Base-by-base conservation (phyloP, 2,113 vertebrate species). In the Pampusana beccarii region DNA sequence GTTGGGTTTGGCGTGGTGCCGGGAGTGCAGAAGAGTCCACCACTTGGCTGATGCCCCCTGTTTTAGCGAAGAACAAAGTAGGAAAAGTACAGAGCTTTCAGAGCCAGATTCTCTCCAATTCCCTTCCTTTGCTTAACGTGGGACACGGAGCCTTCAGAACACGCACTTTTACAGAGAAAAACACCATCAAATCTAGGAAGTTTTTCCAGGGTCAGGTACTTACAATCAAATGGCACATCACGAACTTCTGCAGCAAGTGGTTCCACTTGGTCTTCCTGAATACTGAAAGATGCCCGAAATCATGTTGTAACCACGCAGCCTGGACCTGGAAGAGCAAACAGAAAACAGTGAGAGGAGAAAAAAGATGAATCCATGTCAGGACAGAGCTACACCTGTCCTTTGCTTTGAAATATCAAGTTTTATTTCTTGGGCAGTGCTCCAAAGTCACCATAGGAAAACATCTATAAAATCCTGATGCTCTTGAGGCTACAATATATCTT, bases 1-100 rank as follows among this genome's bases (percentile, higher is more conserved):
- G 85, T 98, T 98, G 64, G 97, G 93, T 67, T 98, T 98, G 62
- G 97, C 94, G 0, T 98, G 98, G 80, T 98, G 98, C 75, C 96
- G 97, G 38, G 96, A 98, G 80, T 98, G 98, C 58, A 95, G 51
- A 3, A 97, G 69, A 57, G 95, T 98, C 98, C 98, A 98, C 98
- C 98, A 98, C 16, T 92, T 96, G 88, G 95, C 77, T 1, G 98
- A 98, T 3, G 97, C 67, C 2, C 98, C 98, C 98, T 98, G 88
- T 72, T 81, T 69, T 70, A 86, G 21, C 15, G 42, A 93, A 95
- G 50, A 96, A 20, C 73, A 48, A 42, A 53, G 34, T 11, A 7
- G 5, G 25, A 58, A 29, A 69, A 50, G 9, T 12, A 53, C 20
- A 23, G 36, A 1, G 11, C 11, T 67, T 18, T n/a, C 16, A 79